A percentile compares a stretch with the other conserved stretches of the same genome.
Evolutionary conservation across 1,140 invertebrate genomes (phyloP).

Genomic region (Drosophila neocordata): DNA sequence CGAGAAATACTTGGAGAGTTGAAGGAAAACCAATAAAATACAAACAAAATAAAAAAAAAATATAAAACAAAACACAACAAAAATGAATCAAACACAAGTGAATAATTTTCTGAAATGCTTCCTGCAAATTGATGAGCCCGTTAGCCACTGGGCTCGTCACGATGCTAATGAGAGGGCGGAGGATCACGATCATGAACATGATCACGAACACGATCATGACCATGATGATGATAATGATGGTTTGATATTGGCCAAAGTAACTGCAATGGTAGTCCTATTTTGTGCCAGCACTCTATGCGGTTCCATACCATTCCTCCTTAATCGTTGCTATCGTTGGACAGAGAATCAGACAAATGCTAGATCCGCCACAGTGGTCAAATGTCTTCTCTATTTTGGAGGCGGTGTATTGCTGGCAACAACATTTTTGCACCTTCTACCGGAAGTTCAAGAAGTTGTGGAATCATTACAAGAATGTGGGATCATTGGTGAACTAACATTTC

Average conservation of each 20-base stretch:
- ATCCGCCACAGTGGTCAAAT: conserved; percentile 83
- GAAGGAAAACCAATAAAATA: conserved; percentile 38
- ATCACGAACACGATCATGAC: conserved; percentile 66
- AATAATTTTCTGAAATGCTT: conserved; percentile 78
- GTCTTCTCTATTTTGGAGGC: conserved; percentile 93
- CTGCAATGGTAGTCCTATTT: conserved; percentile 89
- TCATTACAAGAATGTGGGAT: conserved; percentile 84
- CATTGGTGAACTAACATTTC: conserved; percentile 85
- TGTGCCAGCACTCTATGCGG: conserved; percentile 88
- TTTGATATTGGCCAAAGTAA: conserved; percentile 86
- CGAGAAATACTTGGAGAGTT: conserved; percentile 18
- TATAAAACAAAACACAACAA: conserved; percentile 29
- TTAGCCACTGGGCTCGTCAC: conserved; percentile 46
- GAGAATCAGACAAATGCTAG: conserved; percentile 83
- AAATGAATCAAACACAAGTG: conserved; percentile 77
- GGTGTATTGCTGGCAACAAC: conserved; percentile 95
- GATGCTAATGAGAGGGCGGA: conserved; percentile 10
- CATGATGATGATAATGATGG: conserved; percentile 80
- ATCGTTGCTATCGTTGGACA: conserved; percentile 86
- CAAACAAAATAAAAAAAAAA: conserved; percentile 18
- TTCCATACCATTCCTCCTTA: conserved; percentile 87
- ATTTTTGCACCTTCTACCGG: conserved; percentile 94
- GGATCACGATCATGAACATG: conserved; percentile 59
- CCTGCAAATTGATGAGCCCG: conserved; percentile 76
- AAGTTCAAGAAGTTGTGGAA: conserved; percentile 89